Evolutionary conservation across 30 jellyfish, hydroid and myxozoan genomes (phyloP), one percentile per base, ranked within the genome.

Genomic region (Sanderia malayensis): DNA sequence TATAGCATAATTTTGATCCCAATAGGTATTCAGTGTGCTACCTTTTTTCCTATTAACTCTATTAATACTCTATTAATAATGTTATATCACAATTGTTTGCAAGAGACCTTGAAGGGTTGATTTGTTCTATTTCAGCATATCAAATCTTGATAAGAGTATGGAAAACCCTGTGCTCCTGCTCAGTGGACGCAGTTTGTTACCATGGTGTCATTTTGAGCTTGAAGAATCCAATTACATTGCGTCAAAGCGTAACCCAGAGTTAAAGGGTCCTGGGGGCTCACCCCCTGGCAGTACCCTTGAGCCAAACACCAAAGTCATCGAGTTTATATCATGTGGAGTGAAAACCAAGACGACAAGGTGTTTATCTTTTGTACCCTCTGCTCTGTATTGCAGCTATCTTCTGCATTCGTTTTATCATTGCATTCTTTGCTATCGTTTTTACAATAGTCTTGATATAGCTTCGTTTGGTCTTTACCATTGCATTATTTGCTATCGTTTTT

Each of bases 131-230:
- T 61, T 20, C 52, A 89, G 97, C 58, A 70, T 89, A 21, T 70
- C 79, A 1, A 89, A 89, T 74, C 86, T 89, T 26, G 88, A 63
- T 44, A 80, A 83, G 24, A 75, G 82, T 33, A 29, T 49, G 15
- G 71, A 46, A 25, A 66, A 55, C 4, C 97, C 97, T 1, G 68
- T 59, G 18, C 85, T 89, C 31, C 57, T 74, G 63, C 85, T 89
- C 22, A 82, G 61, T 20, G 95, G 97, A 1, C 81, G 84, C 22
- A 89, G 97, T 53, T 33, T 74, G 61, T 52, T 89, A 63, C 97
- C 97, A 18, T 89, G 97, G 97, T 89, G 97, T 71, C 97, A 89
- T 65, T 89, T 89, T 73, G 97, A 89, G 58, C 74, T 89, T 22
- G 86, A 77, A 32, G 97, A 83, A 61, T 80, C 95, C 24, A 31